Conservation (phyloP, 2,888 invertebrate species). For the Acanthosepion esculentum region DNA sequence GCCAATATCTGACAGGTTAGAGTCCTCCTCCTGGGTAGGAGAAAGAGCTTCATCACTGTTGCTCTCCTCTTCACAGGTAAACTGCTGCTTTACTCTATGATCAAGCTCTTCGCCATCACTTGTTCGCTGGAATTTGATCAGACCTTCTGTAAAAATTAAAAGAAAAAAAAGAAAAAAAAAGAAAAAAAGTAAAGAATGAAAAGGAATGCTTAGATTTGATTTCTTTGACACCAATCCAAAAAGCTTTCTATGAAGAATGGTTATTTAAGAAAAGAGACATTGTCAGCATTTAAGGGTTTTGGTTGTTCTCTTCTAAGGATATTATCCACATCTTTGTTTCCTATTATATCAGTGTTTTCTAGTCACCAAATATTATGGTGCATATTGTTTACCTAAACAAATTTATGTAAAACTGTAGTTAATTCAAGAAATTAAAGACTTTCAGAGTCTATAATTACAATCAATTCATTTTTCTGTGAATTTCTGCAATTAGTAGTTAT, state of each 20-base stretch:
- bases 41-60: conserved; percentile 79
- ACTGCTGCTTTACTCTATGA: conserved; percentile 72
- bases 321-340: neutral
- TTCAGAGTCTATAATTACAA: too few species aligned
- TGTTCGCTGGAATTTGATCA: conserved; percentile 92
- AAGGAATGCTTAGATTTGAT: too few species aligned
- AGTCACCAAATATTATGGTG: neutral
- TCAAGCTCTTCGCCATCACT: conserved; percentile 88
- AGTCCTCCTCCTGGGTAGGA: conserved; percentile 68
- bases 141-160: conserved; percentile 81
- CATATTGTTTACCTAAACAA: neutral
- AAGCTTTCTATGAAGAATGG: neutral
- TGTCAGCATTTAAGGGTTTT: neutral
- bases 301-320: neutral
- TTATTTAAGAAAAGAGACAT: neutral
- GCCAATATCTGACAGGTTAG: conserved; percentile 65
- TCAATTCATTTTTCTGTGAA: too few species aligned
- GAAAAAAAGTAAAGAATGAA: neutral
- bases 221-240: neutral
- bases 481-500: too few species aligned
- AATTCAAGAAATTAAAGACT: too few species aligned
- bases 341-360: neutral
- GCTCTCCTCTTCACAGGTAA: conserved; percentile 82
- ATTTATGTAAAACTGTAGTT: neutral
- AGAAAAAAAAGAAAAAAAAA: neutral